phyloP scores from a whole-genome alignment of 2,113 vertebrate genomes.

The Pachyramphus minor region DNA sequence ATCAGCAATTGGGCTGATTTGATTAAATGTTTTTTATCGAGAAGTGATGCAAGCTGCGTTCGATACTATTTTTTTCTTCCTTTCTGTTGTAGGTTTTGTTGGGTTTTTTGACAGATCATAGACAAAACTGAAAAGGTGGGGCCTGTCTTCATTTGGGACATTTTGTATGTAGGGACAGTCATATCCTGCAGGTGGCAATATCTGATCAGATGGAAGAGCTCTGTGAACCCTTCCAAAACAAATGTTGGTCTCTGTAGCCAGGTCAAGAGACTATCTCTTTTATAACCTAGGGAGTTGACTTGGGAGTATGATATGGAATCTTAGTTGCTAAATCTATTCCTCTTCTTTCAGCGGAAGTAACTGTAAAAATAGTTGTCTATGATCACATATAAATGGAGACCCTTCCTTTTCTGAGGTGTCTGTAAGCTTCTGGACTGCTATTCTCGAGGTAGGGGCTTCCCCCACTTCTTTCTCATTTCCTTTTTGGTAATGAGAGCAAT shows the following conservation, averaged over 20 bases:
- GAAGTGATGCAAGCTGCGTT: neutral
- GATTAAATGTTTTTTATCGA: neutral
- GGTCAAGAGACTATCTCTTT: neutral
- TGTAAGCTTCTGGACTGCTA: neutral
- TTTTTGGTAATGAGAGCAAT: neutral
- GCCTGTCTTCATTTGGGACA: neutral
- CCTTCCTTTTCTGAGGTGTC: neutral
- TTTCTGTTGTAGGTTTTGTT: neutral
- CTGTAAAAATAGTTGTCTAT: neutral
- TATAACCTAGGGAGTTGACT: neutral
- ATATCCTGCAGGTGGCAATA: slow-evolving; percentile 40
- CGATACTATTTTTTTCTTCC: neutral
- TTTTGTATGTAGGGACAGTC: neutral
- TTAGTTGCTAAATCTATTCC: neutral
- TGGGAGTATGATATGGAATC: neutral
- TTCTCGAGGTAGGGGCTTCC: neutral
- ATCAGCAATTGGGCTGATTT: neutral
- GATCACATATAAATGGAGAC: neutral
- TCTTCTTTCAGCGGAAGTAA: neutral
- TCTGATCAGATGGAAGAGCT: neutral
- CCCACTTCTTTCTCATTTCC: neutral
- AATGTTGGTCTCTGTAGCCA: neutral
- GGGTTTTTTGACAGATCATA: neutral
- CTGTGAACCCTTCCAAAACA: neutral
- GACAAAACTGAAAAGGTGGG: neutral